Base-by-base conservation (phyloP, 2,888 invertebrate genomes). In the Oscheius sp. region DNA sequence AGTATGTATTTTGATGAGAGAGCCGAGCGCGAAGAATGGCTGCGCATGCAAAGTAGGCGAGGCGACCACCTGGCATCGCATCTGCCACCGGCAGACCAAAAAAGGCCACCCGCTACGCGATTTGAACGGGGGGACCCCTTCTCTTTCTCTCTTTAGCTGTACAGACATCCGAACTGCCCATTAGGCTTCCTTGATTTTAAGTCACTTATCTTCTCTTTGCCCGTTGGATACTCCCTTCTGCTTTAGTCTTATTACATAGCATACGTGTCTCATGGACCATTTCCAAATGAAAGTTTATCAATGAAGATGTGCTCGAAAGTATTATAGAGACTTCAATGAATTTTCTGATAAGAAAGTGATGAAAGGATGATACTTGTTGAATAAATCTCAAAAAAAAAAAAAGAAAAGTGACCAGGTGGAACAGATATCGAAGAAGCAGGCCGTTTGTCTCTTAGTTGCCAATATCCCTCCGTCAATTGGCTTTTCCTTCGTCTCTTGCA, bases 371-470 rank as follows among this genome's bases (percentile, higher is more conserved):
- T 20, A 41, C 41, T 41, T 41, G 14, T 3, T 41, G 14, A 20
- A 41, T 41, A 17, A 41, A 3, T 20, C 20, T 20, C 5, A 12
- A 20, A 41, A 17, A 20, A 41, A 2, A 20, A 3, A 4, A 12
- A 41, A 2, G 41, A 20, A 41, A 41, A 41, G 41, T 41, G 50
- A 26, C 20, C 24, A 32, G 17, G 54, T 4, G n/a, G 30, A 30
- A 17, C 54, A 33, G 33, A 32, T 32, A 32, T 2, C 5, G 32
- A n/a, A 3, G 30, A 32, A 54, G 24, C 4, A 20, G 47, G 17
- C 32, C 62, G 49, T 62, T 49, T 62, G 62, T 62, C 62, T 62
- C 62, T 45, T 59, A 59, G 59, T 45, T 59, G 62, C 32, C 62
- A 47, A 62, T 62, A 62, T 59, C 45, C 41, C 44, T 12, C 20